Conservation (phyloP, 1,140 invertebrate genomes). For the Macrostomum lignano region DNA sequence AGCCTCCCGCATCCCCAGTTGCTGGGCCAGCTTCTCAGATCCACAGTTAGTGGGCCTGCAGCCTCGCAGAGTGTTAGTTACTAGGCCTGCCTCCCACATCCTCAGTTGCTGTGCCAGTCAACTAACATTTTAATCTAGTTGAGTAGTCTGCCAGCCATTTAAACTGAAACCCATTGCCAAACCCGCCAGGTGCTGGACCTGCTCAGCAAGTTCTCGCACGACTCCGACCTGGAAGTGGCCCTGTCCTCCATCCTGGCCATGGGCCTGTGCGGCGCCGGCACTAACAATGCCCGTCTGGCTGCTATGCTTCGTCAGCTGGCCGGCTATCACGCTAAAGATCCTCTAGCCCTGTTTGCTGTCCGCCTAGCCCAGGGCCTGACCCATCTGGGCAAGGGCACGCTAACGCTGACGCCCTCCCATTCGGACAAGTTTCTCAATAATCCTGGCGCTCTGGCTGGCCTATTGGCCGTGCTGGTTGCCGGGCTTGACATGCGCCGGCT, state of each 20-base stretch:
- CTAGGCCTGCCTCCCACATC: too few species aligned
- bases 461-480: slow-evolving; percentile 60
- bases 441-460: slow-evolving; percentile 68
- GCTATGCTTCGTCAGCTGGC: slow-evolving; percentile 86
- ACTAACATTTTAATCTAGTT: too few species aligned
- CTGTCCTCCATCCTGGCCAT: slow-evolving; percentile 92
- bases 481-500: slow-evolving; percentile 61
- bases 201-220: slow-evolving; percentile 86
- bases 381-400: slow-evolving; percentile 89
- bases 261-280: slow-evolving; percentile 66
- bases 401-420: slow-evolving; percentile 86
- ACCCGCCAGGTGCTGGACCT: slow-evolving; percentile 95
- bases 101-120: too few species aligned
- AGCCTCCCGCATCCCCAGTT: too few species aligned
- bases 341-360: slow-evolving; percentile 91
- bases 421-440: slow-evolving; percentile 74
- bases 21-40: too few species aligned
- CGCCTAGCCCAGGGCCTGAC: slow-evolving; percentile 88
- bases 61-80: too few species aligned
- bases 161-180: too few species aligned
- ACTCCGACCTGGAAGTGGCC: slow-evolving; percentile 75
- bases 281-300: slow-evolving; percentile 43
- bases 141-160: too few species aligned
- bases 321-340: slow-evolving; percentile 86
- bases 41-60: too few species aligned